Evolutionary conservation across 2,113 vertebrate genomes (phyloP).

Genomic region (Arenaria interpres): DNA sequence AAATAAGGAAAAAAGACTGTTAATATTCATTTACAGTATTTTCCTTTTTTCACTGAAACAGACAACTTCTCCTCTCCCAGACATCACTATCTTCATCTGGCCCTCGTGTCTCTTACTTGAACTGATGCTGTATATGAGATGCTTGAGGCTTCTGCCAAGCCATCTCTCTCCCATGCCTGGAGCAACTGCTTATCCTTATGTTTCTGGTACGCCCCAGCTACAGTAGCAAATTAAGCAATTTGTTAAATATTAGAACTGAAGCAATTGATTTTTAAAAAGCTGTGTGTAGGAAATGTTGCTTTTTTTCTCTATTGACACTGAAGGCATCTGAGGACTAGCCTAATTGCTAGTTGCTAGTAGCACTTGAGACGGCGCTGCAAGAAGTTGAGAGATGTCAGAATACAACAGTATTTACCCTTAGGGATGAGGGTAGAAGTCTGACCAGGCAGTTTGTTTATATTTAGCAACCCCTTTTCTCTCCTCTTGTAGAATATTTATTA

Average conservation of each 20-base stretch:
- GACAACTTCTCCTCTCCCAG: neutral
- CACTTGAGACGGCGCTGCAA: neutral
- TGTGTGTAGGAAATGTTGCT: neutral
- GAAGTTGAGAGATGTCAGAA: neutral
- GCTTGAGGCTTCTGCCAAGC: neutral
- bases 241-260: neutral
- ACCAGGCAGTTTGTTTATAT: conserved; percentile 27
- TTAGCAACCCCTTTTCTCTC: conserved; percentile 24
- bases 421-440: neutral
- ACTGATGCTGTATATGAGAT: neutral
- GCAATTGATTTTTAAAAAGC: neutral
- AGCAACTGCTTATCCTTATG: neutral
- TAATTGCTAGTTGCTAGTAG: neutral
- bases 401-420: neutral
- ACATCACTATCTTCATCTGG: neutral
- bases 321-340: neutral
- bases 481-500: neutral
- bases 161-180: neutral
- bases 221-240: neutral
- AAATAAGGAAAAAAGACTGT: neutral
- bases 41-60: neutral
- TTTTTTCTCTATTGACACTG: neutral
- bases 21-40: neutral
- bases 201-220: neutral
- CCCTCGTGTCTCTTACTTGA: neutral